These are phyloP conservation scores for Siniperca knerii DNA, from an alignment of 2,113 vertebrate species.

Conservation along the genomic window DNA sequence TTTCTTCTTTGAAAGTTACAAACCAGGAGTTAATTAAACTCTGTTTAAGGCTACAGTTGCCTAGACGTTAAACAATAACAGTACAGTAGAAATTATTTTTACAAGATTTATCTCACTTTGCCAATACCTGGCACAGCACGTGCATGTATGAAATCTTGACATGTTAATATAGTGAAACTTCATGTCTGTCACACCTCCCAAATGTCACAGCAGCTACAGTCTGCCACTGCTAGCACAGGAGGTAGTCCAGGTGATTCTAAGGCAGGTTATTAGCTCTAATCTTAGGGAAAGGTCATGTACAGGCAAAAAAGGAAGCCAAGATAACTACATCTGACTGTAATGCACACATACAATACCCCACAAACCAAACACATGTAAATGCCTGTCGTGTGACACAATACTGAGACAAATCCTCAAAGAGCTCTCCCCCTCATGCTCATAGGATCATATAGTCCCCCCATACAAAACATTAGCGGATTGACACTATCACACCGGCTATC, in stretches of 20 bases:
- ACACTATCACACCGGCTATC: slow-evolving; percentile 79
- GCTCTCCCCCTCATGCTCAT: slow-evolving; percentile 36
- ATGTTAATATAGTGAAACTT: neutral
- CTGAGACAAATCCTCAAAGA: slow-evolving; percentile 63
- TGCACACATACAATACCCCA: neutral
- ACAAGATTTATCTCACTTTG: neutral
- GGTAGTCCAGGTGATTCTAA: neutral
- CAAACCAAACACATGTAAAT: slow-evolving; percentile 21
- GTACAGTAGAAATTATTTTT: neutral
- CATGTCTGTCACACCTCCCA: neutral
- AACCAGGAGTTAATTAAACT: neutral
- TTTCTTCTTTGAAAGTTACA: neutral
- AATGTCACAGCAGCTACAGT: neutral
- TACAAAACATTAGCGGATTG: slow-evolving; percentile 81
- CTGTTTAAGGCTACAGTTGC: neutral
- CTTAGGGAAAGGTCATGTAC: neutral
- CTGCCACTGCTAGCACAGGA: neutral
- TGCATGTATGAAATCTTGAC: neutral
- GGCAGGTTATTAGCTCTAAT: neutral
- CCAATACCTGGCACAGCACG: too few species aligned
- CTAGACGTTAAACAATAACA: neutral
- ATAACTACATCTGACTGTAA: neutral
- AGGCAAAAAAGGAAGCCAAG: neutral
- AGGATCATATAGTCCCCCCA: slow-evolving; percentile 66
- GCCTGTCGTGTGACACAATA: slow-evolving; percentile 49